Percentiles rank a stretch among this genome's conserved stretches.
Evolutionary conservation across 2,113 vertebrate genomes (phyloP).

Genomic region (Corvus hawaiiensis): DNA sequence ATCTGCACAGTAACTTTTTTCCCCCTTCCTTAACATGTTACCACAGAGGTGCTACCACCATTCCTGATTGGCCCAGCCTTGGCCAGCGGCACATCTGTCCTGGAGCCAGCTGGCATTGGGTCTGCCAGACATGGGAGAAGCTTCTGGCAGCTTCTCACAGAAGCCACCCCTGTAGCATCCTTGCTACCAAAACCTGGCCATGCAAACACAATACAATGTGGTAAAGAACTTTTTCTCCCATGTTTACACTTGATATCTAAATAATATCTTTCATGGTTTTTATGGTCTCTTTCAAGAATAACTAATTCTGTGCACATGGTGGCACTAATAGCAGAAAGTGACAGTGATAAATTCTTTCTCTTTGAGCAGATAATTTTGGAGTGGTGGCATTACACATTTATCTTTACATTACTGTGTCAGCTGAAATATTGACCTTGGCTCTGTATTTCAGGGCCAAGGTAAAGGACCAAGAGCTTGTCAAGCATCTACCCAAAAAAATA

Average conservation of each 20-base stretch:
- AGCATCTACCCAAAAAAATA: not conserved
- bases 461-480: not conserved
- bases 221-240: not conserved
- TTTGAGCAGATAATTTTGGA: not conserved
- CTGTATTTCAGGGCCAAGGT: not conserved
- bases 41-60: not conserved
- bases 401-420: not conserved
- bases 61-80: not conserved
- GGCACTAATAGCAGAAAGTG: not conserved
- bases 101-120: not conserved
- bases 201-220: not conserved
- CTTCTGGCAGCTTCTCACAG: not conserved
- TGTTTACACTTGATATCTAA: not conserved
- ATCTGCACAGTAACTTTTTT: not conserved
- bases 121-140: not conserved
- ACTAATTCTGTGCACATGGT: not conserved
- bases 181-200: not conserved
- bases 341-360: not conserved
- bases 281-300: not conserved
- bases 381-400: not conserved
- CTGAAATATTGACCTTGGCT: not conserved
- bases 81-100: rapidly evolving
- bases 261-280: not conserved
- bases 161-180: no score
- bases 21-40: not conserved